A percentile compares a stretch with the other conserved stretches of the same genome.
Conservation (phyloP, 1,140 invertebrate species). For the Drosophila fuyamai region DNA sequence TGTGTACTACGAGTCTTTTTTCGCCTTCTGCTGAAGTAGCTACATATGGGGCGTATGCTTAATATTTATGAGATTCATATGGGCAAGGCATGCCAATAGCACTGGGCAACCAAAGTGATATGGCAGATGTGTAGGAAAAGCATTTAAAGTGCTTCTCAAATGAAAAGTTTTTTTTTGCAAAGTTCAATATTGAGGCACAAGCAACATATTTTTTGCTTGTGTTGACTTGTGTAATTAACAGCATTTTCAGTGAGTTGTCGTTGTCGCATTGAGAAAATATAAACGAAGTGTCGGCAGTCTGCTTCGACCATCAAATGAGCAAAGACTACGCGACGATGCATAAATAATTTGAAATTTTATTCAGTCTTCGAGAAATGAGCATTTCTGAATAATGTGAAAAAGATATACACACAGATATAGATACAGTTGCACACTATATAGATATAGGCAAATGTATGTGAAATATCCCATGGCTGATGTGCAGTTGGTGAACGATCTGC, state of each 20-base stretch:
- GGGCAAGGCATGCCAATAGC: conserved; percentile 50
- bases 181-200: neutral
- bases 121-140: neutral
- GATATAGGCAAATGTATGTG: conserved; percentile 78
- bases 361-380: conserved; percentile 5
- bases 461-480: conserved; percentile 81
- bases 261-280: conserved; percentile 47
- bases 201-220: conserved; percentile 12
- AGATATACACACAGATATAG: conserved; percentile 6
- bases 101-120: conserved; percentile 35
- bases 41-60: conserved; percentile 65
- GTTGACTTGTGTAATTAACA: conserved; percentile 70
- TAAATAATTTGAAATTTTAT: conserved; percentile 57
- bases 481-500: conserved; percentile 78
- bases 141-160: conserved; percentile 1
- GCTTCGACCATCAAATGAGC: conserved; percentile 62
- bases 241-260: conserved; percentile 40
- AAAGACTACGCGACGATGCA: conserved; percentile 57
- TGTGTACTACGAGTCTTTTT: conserved; percentile 23
- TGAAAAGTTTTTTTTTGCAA: neutral
- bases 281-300: conserved; percentile 57
- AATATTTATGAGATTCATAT: conserved; percentile 69
- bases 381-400: conserved; percentile 30
- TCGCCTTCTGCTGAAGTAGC: conserved; percentile 23
- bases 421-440: conserved; percentile 33